Percentiles rank a stretch among this genome's conserved stretches.
These are phyloP conservation scores for Phyllopteryx taeniolatus DNA, from an alignment of 2,113 vertebrate species.

Conservation along the genomic window DNA sequence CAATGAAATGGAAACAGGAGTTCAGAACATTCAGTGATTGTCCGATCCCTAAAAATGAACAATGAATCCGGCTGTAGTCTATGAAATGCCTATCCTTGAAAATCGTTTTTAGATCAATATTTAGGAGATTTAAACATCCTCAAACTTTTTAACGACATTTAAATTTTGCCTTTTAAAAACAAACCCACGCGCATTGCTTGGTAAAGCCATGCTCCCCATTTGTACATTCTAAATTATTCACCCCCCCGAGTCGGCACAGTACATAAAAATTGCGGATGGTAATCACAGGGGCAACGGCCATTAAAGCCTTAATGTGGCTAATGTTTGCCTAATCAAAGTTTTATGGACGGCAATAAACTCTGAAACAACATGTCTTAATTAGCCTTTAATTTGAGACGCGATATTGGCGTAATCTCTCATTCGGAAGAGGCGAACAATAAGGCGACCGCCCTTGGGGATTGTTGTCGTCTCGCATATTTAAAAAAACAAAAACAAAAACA, in stretches of 20 bases:
- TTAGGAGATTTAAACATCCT: not conserved
- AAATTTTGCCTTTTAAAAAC: not conserved
- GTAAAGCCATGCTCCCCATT: not conserved
- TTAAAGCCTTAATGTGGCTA: slow-evolving; percentile 89
- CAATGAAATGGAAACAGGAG: no score
- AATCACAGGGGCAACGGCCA: slow-evolving; percentile 93
- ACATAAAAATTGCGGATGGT: slow-evolving; percentile 91
- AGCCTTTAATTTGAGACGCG: slow-evolving; percentile 91
- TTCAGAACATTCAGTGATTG: no score
- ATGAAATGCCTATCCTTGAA: not conserved
- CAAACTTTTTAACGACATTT: not conserved
- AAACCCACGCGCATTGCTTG: not conserved
- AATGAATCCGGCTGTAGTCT: not conserved
- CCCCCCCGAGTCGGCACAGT: slow-evolving; percentile 59
- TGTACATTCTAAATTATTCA: slow-evolving; percentile 61
- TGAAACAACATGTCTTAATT: slow-evolving; percentile 99
- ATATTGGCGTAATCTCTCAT: slow-evolving; percentile 89
- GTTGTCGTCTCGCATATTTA: slow-evolving; percentile 51
- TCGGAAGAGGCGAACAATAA: slow-evolving; percentile 74
- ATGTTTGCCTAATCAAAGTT: slow-evolving; percentile 98
- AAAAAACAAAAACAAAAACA: slow-evolving; percentile 48
- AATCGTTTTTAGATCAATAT: not conserved
- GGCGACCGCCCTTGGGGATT: slow-evolving; percentile 44
- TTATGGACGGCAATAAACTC: slow-evolving; percentile 96
- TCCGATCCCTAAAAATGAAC: no score